Evolutionary conservation across 2,888 invertebrate species (phyloP).

Genomic region (Agrilus mali): DNA sequence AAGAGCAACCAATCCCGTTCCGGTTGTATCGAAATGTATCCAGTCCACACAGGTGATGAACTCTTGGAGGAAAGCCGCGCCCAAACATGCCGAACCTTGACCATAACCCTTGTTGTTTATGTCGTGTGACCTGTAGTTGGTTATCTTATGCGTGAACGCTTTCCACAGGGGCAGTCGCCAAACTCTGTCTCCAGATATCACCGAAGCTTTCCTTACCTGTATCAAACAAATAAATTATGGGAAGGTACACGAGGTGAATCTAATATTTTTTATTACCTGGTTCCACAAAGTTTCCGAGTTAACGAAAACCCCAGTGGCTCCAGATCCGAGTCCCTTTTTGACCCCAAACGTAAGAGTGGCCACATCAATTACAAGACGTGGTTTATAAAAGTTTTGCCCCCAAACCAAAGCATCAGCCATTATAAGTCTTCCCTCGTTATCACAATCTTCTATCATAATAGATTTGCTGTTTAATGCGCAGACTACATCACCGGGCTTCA

Average conservation of each 20-base stretch:
- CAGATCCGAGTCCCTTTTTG: slow-evolving; percentile 39
- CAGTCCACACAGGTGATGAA: slow-evolving; percentile 44
- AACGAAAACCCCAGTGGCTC: slow-evolving; percentile 41
- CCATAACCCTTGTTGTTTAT: slow-evolving; percentile 31
- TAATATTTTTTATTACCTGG: slow-evolving; percentile 10
- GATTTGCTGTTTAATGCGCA: slow-evolving; percentile 44
- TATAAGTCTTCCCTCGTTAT: slow-evolving; percentile 37
- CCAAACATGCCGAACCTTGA: slow-evolving; percentile 28
- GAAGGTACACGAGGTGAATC: no score
- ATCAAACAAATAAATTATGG: no score
- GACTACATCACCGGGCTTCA: slow-evolving; percentile 39
- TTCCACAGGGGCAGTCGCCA: slow-evolving; percentile 50
- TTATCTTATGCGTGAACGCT: slow-evolving; percentile 38
- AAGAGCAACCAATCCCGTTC: slow-evolving; percentile 25
- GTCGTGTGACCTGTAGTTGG: slow-evolving; percentile 27
- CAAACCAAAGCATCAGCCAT: slow-evolving; percentile 30
- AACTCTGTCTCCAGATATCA: slow-evolving; percentile 44
- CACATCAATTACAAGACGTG: slow-evolving; percentile 52
- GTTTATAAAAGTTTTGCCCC: slow-evolving; percentile 38
- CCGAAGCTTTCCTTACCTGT: slow-evolving; percentile 37
- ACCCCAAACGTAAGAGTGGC: slow-evolving; percentile 54
- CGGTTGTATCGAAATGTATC: slow-evolving; percentile 49
- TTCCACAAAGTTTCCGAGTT: slow-evolving; percentile 41
- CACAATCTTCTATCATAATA: slow-evolving; percentile 49
- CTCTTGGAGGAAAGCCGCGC: slow-evolving; percentile 35